phyloP scores from a whole-genome alignment of 1,140 invertebrate genomes.

The Heliconius nattereri region DNA sequence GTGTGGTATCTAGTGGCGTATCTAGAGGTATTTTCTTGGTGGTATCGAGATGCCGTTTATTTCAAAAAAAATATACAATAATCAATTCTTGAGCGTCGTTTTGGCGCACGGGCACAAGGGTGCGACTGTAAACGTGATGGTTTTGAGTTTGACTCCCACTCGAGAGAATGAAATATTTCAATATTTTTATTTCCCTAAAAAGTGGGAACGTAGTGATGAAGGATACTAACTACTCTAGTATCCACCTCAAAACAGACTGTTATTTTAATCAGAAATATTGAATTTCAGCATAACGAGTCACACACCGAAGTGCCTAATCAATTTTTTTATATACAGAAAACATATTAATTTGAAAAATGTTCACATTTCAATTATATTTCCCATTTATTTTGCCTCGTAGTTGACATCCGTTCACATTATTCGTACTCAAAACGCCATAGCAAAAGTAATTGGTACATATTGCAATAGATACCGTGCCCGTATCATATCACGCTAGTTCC shows the following conservation, averaged over 20 bases:
- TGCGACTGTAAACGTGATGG: too few species aligned
- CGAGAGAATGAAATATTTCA: too few species aligned
- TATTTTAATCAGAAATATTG: neutral
- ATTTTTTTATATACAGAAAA: neutral
- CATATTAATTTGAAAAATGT: neutral
- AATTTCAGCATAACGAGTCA: neutral
- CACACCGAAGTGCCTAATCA: neutral
- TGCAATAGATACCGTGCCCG: conserved; percentile 6
- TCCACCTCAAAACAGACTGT: neutral
- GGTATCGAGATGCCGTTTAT: too few species aligned
- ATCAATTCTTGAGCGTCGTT: too few species aligned
- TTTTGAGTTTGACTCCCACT: too few species aligned
- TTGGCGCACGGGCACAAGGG: too few species aligned
- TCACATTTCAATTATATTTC: conserved; percentile 1
- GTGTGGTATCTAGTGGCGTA: too few species aligned
- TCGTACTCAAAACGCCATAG: conserved; percentile 29
- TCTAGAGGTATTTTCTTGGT: too few species aligned
- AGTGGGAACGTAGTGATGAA: too few species aligned
- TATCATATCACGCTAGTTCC: neutral
- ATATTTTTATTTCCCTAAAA: too few species aligned
- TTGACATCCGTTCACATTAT: conserved; percentile 13
- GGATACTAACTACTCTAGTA: too few species aligned
- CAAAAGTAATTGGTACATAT: conserved; percentile 31
- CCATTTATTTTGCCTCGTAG: neutral
- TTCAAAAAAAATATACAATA: too few species aligned